These are phyloP conservation scores for Xenops minutus DNA, from an alignment of 2,797 vertebrate species.

Conservation along the genomic window DNA sequence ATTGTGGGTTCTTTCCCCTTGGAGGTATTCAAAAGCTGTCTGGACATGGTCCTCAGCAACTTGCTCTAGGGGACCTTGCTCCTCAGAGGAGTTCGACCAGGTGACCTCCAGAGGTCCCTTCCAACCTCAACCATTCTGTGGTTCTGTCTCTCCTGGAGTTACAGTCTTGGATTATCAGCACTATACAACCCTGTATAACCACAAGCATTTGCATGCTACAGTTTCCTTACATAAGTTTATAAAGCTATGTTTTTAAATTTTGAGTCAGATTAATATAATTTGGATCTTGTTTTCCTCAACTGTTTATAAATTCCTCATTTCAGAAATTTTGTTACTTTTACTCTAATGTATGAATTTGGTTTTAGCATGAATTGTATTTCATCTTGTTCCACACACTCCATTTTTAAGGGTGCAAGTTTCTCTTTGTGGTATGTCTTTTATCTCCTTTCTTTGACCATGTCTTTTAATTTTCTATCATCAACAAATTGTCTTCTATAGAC, in stretches of 20 bases:
- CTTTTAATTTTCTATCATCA: neutral
- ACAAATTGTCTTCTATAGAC: neutral
- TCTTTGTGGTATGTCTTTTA: neutral
- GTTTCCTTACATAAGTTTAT: neutral
- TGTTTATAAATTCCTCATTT: neutral
- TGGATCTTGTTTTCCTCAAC: neutral
- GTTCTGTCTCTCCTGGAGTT: neutral
- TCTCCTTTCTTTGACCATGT: neutral
- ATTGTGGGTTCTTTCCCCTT: neutral
- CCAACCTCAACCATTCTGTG: neutral
- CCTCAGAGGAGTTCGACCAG: neutral
- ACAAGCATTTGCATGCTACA: neutral
- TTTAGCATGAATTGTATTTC: neutral
- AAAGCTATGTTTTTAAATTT: neutral
- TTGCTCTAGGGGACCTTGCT: neutral
- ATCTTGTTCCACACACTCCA: neutral
- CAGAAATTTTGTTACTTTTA: neutral
- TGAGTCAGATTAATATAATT: neutral
- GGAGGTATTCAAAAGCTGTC: neutral
- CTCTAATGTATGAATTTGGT: neutral
- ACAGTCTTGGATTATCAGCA: fast-evolving
- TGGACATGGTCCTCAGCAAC: neutral
- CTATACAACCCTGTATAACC: neutral
- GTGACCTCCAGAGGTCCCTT: neutral
- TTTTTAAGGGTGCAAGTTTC: neutral